These are phyloP conservation scores for Drosophila watanabei DNA, from an alignment of 1,140 invertebrate species.

Conservation along the genomic window DNA sequence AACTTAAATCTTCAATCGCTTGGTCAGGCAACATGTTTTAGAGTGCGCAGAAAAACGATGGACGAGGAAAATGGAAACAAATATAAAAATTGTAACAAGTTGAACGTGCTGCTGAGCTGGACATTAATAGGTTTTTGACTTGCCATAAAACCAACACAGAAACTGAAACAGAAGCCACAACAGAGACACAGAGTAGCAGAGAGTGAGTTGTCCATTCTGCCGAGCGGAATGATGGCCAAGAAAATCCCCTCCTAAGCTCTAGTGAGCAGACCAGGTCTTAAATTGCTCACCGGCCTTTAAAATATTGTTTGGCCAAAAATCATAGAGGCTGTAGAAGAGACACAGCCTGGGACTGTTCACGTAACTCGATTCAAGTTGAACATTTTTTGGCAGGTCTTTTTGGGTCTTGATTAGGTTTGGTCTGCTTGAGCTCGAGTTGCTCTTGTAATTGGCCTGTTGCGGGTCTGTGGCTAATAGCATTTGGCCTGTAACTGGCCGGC, in stretches of 20 bases:
- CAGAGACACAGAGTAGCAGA: slow-evolving; percentile 9
- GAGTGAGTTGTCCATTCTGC: slow-evolving; percentile 36
- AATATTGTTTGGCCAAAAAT: slow-evolving; percentile 69
- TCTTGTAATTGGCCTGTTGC: slow-evolving; percentile 61
- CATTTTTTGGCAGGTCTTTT: slow-evolving; percentile 42
- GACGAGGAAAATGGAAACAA: slow-evolving; percentile 49
- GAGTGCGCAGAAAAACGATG: slow-evolving; percentile 36
- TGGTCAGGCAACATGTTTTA: slow-evolving; percentile 30
- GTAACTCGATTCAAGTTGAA: slow-evolving; percentile 46
- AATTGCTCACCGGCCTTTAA: slow-evolving; percentile 59
- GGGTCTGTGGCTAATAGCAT: slow-evolving; percentile 63
- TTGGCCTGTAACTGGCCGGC: slow-evolving; percentile 55
- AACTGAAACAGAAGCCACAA: slow-evolving; percentile 43
- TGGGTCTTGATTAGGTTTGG: slow-evolving; percentile 53
- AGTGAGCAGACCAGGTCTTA: slow-evolving; percentile 36
- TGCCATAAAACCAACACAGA: slow-evolving; percentile 63
- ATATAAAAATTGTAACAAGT: slow-evolving; percentile 79
- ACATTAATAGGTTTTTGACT: slow-evolving; percentile 83
- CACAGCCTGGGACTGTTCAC: slow-evolving; percentile 25
- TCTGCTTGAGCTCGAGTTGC: slow-evolving; percentile 12
- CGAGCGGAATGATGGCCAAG: slow-evolving; percentile 39
- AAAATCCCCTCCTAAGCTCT: slow-evolving; percentile 45
- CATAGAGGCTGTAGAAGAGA: slow-evolving; percentile 17
- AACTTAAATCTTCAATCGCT: slow-evolving; percentile 32
- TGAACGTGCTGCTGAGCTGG: slow-evolving; percentile 73